Evolutionary conservation across 2,113 vertebrate species (phyloP), one percentile per base, ranked within the genome.

Genomic region (Cyanoderma ruficeps): DNA sequence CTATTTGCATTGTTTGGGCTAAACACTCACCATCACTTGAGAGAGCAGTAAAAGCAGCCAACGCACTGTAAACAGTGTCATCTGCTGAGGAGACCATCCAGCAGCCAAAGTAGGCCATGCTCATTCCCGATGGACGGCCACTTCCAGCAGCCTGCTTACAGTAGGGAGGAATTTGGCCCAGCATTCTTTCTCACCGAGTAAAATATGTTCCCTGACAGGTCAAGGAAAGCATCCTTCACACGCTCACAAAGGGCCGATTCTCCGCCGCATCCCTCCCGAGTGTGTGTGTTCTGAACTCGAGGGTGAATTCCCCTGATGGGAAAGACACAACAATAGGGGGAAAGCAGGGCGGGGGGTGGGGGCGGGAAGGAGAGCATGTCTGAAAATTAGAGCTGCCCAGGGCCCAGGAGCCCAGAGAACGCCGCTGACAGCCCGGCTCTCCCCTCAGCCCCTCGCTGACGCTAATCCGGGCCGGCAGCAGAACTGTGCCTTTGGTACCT

Each of bases 131-230:
- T 30, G 3, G 30, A 83, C 19, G 2, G 37, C 75, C 44, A 15
- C 64, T 83, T 59, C 90, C 23, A 93, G 57, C 75, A 80, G 82
- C 27, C 46, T 74, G 86, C 75, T 91, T 95, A 95, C 85, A 88
- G 89, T 75, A 93, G 65, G 71, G 61, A 94, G 85, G 90, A 92
- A 95, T 92, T 30, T 76, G 83, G 87, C 86, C 69, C 80, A 27
- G 86, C 53, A 37, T 83, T 88, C 80, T 93, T 94, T 87, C 88
- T 92, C 93, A 93, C 64, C 41, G 2, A 78, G 90, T 7, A 79
- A 96, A 96, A 90, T 77, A 60, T 89, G 92, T 76, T 91, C 93
- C 76, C 86, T 93, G 94, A 67, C 92, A 94, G 89, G 90, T 97
- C 94, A 93, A 96, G 90, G 92, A 89, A 94, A 96, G 81, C 84